phyloP scores from a whole-genome alignment of 2,888 invertebrate species.

The Tetanocera ferruginea region DNA sequence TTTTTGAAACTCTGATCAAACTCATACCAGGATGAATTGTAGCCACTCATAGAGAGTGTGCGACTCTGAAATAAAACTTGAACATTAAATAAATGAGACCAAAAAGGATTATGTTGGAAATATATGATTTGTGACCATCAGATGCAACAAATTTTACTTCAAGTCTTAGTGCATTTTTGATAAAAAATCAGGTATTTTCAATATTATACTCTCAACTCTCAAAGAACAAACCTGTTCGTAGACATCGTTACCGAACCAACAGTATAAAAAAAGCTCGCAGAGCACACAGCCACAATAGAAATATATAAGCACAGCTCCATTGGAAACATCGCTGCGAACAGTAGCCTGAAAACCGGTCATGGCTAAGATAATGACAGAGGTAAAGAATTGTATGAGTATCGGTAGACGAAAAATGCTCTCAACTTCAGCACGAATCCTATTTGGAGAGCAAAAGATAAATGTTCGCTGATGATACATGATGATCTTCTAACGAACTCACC shows the following conservation, averaged over 20 bases:
- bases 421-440: slow-evolving; percentile 54
- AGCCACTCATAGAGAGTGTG: slow-evolving; percentile 54
- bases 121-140: too few relatives aligned
- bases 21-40: slow-evolving; percentile 54
- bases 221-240: slow-evolving; percentile 54
- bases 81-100: neutral
- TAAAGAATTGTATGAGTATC: slow-evolving; percentile 57
- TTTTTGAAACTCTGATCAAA: slow-evolving; percentile 52
- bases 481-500: slow-evolving; percentile 44
- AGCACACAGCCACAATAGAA: slow-evolving; percentile 57
- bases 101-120: slow-evolving; percentile 1
- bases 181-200: neutral
- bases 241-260: slow-evolving; percentile 62
- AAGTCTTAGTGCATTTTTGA: neutral
- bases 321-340: slow-evolving; percentile 50
- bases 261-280: slow-evolving; percentile 57
- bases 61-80: slow-evolving; percentile 52
- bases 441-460: neutral
- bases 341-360: slow-evolving; percentile 59
- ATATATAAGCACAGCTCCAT: slow-evolving; percentile 54
- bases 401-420: slow-evolving; percentile 54
- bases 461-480: neutral
- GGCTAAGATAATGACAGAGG: slow-evolving; percentile 56
- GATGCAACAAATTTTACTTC: neutral
- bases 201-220: too few relatives aligned